Evolutionary conservation across 1,140 invertebrate genomes (phyloP).

Genomic region (Megathymus violae): DNA sequence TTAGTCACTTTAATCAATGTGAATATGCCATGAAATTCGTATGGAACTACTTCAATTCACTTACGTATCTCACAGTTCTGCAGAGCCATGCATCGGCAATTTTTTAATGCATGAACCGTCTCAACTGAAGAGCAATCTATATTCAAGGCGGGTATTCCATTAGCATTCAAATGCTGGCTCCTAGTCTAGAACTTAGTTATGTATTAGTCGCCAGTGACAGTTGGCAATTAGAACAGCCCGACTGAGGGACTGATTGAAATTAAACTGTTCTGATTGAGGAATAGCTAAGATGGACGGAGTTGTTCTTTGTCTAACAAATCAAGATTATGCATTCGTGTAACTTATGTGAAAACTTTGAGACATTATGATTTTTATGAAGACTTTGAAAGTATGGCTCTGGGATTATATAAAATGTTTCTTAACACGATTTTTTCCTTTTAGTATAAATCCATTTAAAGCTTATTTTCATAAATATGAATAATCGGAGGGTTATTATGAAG

Average conservation of each 20-base stretch:
- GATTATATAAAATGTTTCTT: too few relatives aligned
- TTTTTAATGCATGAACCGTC: constrained; percentile 53
- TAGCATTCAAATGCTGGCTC: constrained; percentile 44
- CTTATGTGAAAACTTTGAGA: too few relatives aligned
- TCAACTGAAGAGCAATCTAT: constrained; percentile 44
- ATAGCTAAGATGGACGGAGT: constrained; percentile 40
- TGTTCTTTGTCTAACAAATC: too few relatives aligned
- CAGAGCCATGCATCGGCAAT: constrained; percentile 38
- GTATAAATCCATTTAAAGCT: too few relatives aligned
- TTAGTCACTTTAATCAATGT: neutral
- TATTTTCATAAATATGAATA: too few relatives aligned
- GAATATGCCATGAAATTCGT: constrained; percentile 1
- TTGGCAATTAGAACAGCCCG: constrained; percentile 50
- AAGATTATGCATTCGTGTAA: too few relatives aligned
- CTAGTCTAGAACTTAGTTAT: constrained; percentile 25
- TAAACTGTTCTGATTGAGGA: constrained; percentile 55
- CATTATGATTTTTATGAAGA: too few relatives aligned
- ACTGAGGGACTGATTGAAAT: constrained; percentile 60
- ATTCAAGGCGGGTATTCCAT: constrained; percentile 46
- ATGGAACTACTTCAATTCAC: constrained; percentile 12
- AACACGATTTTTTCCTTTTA: too few relatives aligned
- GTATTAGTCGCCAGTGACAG: constrained; percentile 45
- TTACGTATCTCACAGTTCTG: constrained; percentile 5
- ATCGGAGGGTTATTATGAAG: too few relatives aligned
- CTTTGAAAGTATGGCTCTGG: too few relatives aligned